These are phyloP conservation scores for Criorhina ranunculi DNA, from an alignment of 2,888 invertebrate genomes.

Conservation along the genomic window DNA sequence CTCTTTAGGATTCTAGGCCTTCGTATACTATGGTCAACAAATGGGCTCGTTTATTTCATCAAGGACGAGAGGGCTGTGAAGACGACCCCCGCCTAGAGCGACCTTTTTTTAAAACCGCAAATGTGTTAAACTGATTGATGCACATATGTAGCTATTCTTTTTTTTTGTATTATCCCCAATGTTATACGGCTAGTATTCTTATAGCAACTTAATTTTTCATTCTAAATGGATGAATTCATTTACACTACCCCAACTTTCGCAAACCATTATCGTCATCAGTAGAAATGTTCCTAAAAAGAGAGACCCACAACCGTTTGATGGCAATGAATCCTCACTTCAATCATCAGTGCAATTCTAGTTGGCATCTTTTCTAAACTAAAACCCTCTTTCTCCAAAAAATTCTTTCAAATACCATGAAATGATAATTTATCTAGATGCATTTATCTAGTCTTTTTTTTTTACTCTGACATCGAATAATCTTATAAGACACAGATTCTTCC, in stretches of 20 bases:
- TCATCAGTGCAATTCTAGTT: background rate
- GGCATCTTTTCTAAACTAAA: background rate
- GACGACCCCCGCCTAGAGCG: too few species aligned
- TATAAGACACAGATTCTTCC: conserved; percentile 44
- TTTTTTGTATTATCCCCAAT: conserved; percentile 3
- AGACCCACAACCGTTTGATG: background rate
- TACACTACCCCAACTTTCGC: background rate
- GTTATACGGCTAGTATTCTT: background rate
- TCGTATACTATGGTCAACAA: too few species aligned
- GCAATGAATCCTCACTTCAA: conserved; percentile 17
- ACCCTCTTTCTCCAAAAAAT: background rate
- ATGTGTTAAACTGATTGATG: too few species aligned
- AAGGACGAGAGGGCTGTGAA: too few species aligned
- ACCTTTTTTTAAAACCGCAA: too few species aligned
- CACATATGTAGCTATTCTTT: too few species aligned
- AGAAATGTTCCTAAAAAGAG: background rate
- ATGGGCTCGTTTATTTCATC: too few species aligned
- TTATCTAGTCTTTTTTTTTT: conserved; percentile 46
- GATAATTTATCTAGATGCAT: conserved; percentile 23
- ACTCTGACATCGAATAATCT: conserved; percentile 50
- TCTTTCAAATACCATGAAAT: conserved; percentile 17
- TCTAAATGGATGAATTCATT: conserved; percentile 11
- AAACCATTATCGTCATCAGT: background rate
- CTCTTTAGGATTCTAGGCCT: too few species aligned
- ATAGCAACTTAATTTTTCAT: conserved; percentile 30